A percentile compares a stretch with the other conserved stretches of the same genome.
These are phyloP conservation scores for Isotomurus palustris DNA, from an alignment of 2,888 invertebrate species.

Conservation along the genomic window DNA sequence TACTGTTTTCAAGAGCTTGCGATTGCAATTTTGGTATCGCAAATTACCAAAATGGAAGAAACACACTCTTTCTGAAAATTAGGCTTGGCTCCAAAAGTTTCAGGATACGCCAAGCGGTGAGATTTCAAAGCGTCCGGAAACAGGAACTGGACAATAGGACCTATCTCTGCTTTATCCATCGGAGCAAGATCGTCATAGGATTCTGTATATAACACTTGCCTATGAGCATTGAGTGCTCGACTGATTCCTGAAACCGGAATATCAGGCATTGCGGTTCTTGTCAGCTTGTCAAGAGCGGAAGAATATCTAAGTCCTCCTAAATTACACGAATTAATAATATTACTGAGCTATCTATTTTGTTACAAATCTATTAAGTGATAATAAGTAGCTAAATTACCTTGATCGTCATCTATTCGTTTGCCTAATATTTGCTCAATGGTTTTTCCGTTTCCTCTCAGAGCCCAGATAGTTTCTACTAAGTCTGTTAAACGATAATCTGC, in stretches of 20 bases:
- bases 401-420: conserved; percentile 50
- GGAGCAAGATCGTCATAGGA: conserved; percentile 60
- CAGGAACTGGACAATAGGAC: conserved; percentile 72
- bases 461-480: conserved; percentile 66
- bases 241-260: conserved; percentile 45
- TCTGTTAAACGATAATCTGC: conserved; percentile 71
- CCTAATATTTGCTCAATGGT: conserved; percentile 57
- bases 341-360: background rate
- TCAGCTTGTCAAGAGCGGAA: conserved; percentile 50
- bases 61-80: too few species aligned
- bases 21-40: too few species aligned
- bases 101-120: too few species aligned
- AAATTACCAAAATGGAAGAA: too few species aligned
- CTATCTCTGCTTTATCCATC: conserved; percentile 68
- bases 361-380: background rate
- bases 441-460: conserved; percentile 55
- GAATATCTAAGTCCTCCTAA: conserved; percentile 18
- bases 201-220: conserved; percentile 36
- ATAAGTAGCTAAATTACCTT: conserved; percentile 10
- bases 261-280: conserved; percentile 42
- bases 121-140: conserved; percentile 83
- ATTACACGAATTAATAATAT: too few species aligned
- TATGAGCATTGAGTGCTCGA: conserved; percentile 34
- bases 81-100: too few species aligned
- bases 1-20: too few species aligned